A percentile compares a stretch with the other conserved stretches of the same genome.
These are phyloP conservation scores for Lontra canadensis DNA, from an alignment of 2,113 vertebrate genomes.

Conservation along the genomic window DNA sequence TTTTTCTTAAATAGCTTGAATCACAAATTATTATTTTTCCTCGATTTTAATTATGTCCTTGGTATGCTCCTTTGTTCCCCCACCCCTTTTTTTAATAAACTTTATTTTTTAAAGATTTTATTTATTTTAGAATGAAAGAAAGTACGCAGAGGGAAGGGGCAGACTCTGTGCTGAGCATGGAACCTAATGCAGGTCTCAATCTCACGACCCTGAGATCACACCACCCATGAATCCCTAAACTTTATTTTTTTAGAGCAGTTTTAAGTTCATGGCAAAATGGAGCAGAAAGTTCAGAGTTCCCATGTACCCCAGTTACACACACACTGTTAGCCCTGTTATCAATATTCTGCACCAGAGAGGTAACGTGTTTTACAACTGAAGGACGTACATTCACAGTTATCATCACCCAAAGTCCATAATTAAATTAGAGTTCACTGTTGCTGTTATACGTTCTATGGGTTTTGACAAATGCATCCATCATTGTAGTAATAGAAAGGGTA, in stretches of 20 bases:
- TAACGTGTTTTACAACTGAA: background rate
- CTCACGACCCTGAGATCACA: background rate
- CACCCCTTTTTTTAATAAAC: background rate
- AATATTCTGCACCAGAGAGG: background rate
- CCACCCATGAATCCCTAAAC: background rate
- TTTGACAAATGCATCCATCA: background rate
- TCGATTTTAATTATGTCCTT: constrained; percentile 12
- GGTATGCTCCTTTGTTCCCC: background rate
- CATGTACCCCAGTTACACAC: background rate
- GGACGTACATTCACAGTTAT: background rate
- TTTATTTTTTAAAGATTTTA: background rate
- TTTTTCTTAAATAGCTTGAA: constrained; percentile 47
- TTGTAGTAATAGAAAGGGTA: background rate
- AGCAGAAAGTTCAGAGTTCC: background rate
- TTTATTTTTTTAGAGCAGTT: background rate
- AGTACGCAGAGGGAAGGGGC: rapidly evolving
- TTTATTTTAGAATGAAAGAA: background rate
- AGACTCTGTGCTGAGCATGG: background rate
- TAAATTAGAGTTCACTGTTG: background rate
- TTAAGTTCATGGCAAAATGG: background rate
- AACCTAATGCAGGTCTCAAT: background rate
- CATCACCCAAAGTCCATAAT: background rate
- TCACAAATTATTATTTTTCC: constrained; percentile 30
- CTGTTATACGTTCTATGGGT: background rate
- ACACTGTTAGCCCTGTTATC: background rate